These are phyloP conservation scores for Lagocephalus sceleratus DNA, from an alignment of 2,797 vertebrate genomes.

Conservation along the genomic window DNA sequence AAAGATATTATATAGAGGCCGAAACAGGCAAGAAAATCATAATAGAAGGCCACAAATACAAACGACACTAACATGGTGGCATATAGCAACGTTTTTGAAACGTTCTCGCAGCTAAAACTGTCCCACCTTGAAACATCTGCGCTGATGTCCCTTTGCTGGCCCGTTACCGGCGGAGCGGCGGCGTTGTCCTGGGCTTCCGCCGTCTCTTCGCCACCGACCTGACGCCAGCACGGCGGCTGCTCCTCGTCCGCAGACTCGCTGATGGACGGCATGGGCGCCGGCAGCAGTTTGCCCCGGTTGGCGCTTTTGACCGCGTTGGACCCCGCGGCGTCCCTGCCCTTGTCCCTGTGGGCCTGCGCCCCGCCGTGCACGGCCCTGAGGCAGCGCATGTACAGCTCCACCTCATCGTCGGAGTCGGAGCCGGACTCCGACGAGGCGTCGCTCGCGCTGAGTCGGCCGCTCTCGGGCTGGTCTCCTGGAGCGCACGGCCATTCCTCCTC, in stretches of 20 bases:
- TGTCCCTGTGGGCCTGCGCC: constrained; percentile 22
- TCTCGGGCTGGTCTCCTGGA: constrained; percentile 22
- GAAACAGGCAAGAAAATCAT: constrained; percentile 90
- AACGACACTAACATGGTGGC: constrained; percentile 82
- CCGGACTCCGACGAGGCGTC: constrained; percentile 62
- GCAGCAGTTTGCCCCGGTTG: constrained; percentile 47
- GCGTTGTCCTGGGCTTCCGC: constrained; percentile 8
- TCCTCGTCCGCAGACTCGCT: constrained; percentile 70
- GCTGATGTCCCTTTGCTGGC: constrained; percentile 35
- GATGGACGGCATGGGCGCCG: constrained; percentile 68
- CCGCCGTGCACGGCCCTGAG: constrained; percentile 58
- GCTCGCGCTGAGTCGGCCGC: constrained; percentile 18
- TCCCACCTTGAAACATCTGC: constrained; percentile 58
- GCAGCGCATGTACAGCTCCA: constrained; percentile 73
- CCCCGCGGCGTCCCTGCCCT: constrained; percentile 14
- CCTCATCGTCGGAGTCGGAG: constrained; percentile 73
- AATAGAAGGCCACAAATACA: constrained; percentile 83
- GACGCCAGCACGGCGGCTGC: constrained; percentile 21
- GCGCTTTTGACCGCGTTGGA: constrained; percentile 35
- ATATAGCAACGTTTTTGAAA: constrained; percentile 76
- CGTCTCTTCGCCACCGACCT: constrained; percentile 37
- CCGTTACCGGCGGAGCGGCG: constrained; percentile 24
- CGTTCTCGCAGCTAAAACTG: constrained; percentile 70
- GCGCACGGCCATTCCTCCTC: neutral
- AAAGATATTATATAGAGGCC: constrained; percentile 87